Evolutionary conservation across 2,888 invertebrate species (phyloP), one percentile per base, ranked within the genome.

Genomic region (Brachynemurus nebulosus): DNA sequence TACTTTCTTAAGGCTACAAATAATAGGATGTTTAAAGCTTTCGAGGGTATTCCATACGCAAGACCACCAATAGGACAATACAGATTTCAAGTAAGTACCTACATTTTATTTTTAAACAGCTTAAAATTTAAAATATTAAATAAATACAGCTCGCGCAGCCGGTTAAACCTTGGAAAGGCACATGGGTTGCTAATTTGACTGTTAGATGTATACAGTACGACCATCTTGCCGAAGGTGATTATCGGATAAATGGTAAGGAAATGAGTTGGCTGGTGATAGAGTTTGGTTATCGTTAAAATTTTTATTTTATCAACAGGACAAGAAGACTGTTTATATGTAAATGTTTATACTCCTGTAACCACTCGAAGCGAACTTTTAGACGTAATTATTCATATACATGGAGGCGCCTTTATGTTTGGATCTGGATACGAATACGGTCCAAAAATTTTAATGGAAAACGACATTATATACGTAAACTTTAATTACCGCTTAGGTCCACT

Each of bases 31-130:
- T 76, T 66, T 50, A 71, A 71, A 7, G 74, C 76, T 27, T 81
- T 77, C 52, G 67, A 74, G 51, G 78, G 80, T 0, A 64, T 82
- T 38, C 80, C 80, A 0, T 82, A 77, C 53, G 80, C 80, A 0
- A 59, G 70, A 42, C 74, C 80, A 11, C 80, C 80, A 1, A 56
- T 76, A 8, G 77, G 76, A 11, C 69, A 72, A 48, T 64, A 70
- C 39, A 61, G 80, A 52, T 80, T 79, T 57, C 67, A 73, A 60
- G 55, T 57, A 36, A 59, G 30, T 30, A 30, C 14, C 5, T 11
- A 60, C 17, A 27, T 16, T 4, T 7, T n/a, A n/a, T n/a, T n/a
- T n/a, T n/a, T n/a, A n/a, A n/a, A n/a, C n/a, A n/a, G n/a, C n/a
- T n/a, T n/a, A n/a, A n/a, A n/a, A n/a, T n/a, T n/a, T n/a, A n/a